A percentile compares a stretch with the other conserved stretches of the same genome.
Conservation (phyloP, 2,888 invertebrate species). For the Notodonta ziczac region DNA sequence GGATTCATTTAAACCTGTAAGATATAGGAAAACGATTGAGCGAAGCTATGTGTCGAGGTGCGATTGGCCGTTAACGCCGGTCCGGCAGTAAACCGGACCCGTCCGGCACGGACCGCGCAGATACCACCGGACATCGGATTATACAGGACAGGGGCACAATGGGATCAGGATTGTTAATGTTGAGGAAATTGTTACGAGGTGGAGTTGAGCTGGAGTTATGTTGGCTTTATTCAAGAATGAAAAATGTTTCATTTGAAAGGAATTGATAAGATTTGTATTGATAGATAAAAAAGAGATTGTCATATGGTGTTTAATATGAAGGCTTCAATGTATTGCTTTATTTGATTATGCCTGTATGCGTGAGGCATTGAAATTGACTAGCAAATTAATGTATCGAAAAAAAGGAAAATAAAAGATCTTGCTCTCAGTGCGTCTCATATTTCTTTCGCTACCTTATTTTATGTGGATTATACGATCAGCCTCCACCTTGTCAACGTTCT, state of each 20-base stretch:
- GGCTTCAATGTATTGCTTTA: too few relatives aligned
- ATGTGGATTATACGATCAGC: slow-evolving; percentile 82
- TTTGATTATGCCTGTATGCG: too few relatives aligned
- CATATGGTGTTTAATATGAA: too few relatives aligned
- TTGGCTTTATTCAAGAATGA: too few relatives aligned
- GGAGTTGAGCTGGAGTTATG: too few relatives aligned
- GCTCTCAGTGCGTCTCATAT: slow-evolving; percentile 55
- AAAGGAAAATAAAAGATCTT: slow-evolving; percentile 3
- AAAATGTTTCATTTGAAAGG: too few relatives aligned
- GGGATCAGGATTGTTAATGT: slow-evolving; percentile 13
- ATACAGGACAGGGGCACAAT: slow-evolving; percentile 38
- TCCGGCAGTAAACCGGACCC: slow-evolving; percentile 57
- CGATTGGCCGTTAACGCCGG: slow-evolving; percentile 62
- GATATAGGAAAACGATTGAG: slow-evolving; percentile 53
- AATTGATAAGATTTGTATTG: too few relatives aligned
- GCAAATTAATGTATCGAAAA: slow-evolving; percentile 10
- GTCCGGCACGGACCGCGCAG: slow-evolving; percentile 49
- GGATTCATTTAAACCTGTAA: slow-evolving; percentile 16
- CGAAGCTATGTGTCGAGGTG: slow-evolving; percentile 44
- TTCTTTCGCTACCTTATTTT: slow-evolving; percentile 78
- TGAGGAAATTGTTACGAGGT: too few relatives aligned
- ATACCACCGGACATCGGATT: slow-evolving; percentile 64
- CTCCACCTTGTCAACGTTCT: slow-evolving; percentile 82
- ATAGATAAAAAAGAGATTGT: too few relatives aligned
- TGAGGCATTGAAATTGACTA: too few relatives aligned